Evolutionary conservation across 2,797 vertebrate species (phyloP).

Genomic region (Scomberomorus guttatus): DNA sequence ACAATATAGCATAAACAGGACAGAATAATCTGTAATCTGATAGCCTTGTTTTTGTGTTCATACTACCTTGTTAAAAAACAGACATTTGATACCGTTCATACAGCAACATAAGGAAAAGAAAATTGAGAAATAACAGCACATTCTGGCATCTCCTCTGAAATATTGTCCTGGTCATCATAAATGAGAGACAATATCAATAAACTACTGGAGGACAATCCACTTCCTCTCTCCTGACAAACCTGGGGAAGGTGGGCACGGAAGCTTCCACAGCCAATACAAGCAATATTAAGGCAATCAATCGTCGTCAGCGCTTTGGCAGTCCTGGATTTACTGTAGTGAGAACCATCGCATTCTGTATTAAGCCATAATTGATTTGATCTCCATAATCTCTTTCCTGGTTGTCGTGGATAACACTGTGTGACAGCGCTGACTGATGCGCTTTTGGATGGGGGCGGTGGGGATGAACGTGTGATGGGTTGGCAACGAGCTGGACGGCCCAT

Average conservation of each 20-base stretch:
- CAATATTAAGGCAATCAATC: slow-evolving; percentile 87
- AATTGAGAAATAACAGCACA: slow-evolving; percentile 55
- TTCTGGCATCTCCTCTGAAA: slow-evolving; percentile 55
- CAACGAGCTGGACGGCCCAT: slow-evolving; percentile 74
- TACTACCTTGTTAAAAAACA: slow-evolving; percentile 47
- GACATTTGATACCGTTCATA: slow-evolving; percentile 37
- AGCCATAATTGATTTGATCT: slow-evolving; percentile 89
- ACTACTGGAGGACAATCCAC: slow-evolving; percentile 73
- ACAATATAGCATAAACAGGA: slow-evolving; percentile 19
- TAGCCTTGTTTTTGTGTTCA: slow-evolving; percentile 26
- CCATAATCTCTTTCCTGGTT: slow-evolving; percentile 87
- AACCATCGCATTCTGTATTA: slow-evolving; percentile 85
- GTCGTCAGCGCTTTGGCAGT: slow-evolving; percentile 83
- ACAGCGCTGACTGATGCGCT: slow-evolving; percentile 87
- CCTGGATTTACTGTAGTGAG: slow-evolving; percentile 83
- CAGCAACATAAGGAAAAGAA: slow-evolving; percentile 24
- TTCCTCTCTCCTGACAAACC: slow-evolving; percentile 70
- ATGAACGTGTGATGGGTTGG: slow-evolving; percentile 72
- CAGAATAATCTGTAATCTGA: slow-evolving; percentile 50
- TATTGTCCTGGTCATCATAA: slow-evolving; percentile 73
- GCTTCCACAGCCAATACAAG: slow-evolving; percentile 74
- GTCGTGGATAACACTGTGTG: slow-evolving; percentile 86
- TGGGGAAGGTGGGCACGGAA: slow-evolving; percentile 56
- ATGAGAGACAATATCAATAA: slow-evolving; percentile 80
- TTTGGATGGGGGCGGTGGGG: slow-evolving; percentile 70